Evolutionary conservation across 2,797 vertebrate species (phyloP).

Genomic region (Parambassis ranga): DNA sequence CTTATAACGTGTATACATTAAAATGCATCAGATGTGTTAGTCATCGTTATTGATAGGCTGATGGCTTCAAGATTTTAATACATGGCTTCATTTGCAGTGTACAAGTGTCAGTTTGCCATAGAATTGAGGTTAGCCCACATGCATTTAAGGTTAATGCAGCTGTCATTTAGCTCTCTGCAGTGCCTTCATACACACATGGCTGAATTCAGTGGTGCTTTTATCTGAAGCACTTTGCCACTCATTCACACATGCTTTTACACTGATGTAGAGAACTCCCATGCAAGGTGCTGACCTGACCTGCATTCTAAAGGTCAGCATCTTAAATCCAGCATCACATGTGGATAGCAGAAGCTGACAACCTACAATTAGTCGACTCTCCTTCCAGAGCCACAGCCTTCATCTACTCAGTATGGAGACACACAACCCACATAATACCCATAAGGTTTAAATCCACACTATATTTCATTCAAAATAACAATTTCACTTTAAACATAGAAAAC

Average conservation of each 20-base stretch:
- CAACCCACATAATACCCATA: not conserved
- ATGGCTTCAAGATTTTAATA: too few relatives aligned
- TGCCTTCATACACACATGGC: not conserved
- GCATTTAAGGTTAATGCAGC: not conserved
- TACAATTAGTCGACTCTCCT: too few relatives aligned
- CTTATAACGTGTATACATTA: too few relatives aligned
- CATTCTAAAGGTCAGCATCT: not conserved
- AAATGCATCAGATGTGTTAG: too few relatives aligned
- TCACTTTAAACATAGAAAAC: not conserved
- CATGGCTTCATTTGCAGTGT: too few relatives aligned
- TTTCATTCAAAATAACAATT: conserved; percentile 11
- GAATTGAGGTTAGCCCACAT: too few relatives aligned
- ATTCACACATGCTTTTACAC: not conserved
- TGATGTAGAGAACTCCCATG: not conserved
- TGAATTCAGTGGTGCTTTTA: too few relatives aligned
- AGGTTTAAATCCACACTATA: not conserved
- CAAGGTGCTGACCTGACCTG: not conserved
- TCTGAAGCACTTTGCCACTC: not conserved
- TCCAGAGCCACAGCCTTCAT: too few relatives aligned
- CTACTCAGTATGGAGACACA: not conserved
- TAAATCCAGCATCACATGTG: not conserved
- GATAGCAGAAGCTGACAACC: not conserved
- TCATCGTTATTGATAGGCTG: too few relatives aligned
- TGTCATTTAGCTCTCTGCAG: not conserved
- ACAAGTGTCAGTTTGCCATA: too few relatives aligned